Evolutionary conservation across 1,140 invertebrate species (phyloP), one percentile per base, ranked within the genome.

Genomic region (Eurosta solidaginis): DNA sequence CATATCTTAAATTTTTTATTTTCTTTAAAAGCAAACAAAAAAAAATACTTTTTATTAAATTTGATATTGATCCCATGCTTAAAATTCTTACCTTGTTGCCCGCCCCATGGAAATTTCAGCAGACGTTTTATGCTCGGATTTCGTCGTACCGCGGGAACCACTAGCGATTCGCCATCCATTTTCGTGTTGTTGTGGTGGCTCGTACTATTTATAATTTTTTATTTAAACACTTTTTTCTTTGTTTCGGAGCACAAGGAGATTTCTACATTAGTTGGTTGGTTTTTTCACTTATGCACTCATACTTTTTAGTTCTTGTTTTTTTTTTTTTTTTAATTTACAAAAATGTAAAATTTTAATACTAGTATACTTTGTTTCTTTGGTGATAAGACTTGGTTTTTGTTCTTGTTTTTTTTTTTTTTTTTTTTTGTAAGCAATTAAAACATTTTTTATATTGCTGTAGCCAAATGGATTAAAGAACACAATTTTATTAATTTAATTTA

Each of bases 41-140:
- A n/a, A n/a, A n/a, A n/a, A n/a, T n/a, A n/a, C n/a, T n/a, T n/a
- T n/a, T n/a, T n/a, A n/a, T n/a, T n/a, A n/a, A n/a, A n/a, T n/a
- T n/a, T n/a, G n/a, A n/a, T n/a, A n/a, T n/a, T n/a, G n/a, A n/a
- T n/a, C n/a, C n/a, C n/a, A n/a, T n/a, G n/a, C n/a, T n/a, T n/a
- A n/a, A 47, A 47, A 47, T n/a, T 10, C 45, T 10, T 47, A 9
- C 9, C 9, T 47, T 44, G n/a, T n/a, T 89, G 89, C 40, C 88
- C 89, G 89, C 90, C 91, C 83, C 90, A 89, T 47, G 91, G 90
- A 52, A 91, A 85, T 81, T 91, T 91, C 45, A 92, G 86, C 33
- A 92, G 87, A 82, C 91, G 90, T 87, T 92, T 92, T 82, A 92
- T 91, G 82, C 90, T 91, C 80, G 83, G 89, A 90, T 80, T 91